A percentile compares a stretch with the other conserved stretches of the same genome.
These are phyloP conservation scores for Siphamia tubifer DNA, from an alignment of 2,113 vertebrate species.

Conservation along the genomic window DNA sequence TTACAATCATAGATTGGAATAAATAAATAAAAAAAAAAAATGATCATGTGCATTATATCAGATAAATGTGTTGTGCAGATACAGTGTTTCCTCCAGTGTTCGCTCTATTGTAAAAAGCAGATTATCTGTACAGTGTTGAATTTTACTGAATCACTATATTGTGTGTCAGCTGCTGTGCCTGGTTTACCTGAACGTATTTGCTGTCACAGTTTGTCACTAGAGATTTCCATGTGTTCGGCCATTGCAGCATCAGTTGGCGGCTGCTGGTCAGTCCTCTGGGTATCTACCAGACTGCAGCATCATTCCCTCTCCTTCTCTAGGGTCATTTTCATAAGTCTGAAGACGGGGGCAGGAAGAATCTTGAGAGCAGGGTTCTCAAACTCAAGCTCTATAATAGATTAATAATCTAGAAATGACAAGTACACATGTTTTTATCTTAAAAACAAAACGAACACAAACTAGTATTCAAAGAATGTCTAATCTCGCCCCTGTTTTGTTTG, in stretches of 20 bases:
- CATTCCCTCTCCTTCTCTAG: conserved; percentile 32
- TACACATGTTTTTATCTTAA: no score
- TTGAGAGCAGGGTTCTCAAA: no score
- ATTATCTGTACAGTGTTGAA: conserved; percentile 2
- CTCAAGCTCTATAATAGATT: no score
- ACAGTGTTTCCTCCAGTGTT: background rate
- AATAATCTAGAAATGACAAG: no score
- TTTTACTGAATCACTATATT: conserved; percentile 41
- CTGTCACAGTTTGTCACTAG: conserved; percentile 42
- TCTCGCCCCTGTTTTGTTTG: no score
- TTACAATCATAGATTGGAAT: no score
- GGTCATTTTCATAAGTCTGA: conserved; percentile 46
- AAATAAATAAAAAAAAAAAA: no score
- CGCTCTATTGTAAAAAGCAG: background rate
- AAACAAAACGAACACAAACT: no score
- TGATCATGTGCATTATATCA: no score
- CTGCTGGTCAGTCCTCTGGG: conserved; percentile 45
- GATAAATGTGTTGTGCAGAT: no score
- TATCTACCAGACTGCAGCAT: conserved; percentile 35
- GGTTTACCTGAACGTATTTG: conserved; percentile 43
- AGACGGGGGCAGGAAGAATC: background rate
- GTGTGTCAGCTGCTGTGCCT: conserved; percentile 9
- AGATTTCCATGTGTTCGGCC: conserved; percentile 42
- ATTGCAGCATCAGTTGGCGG: conserved; percentile 54
- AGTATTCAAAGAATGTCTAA: no score